Evolutionary conservation across 1,140 invertebrate genomes (phyloP).

Genomic region (Thaumetopoea pityocampa): DNA sequence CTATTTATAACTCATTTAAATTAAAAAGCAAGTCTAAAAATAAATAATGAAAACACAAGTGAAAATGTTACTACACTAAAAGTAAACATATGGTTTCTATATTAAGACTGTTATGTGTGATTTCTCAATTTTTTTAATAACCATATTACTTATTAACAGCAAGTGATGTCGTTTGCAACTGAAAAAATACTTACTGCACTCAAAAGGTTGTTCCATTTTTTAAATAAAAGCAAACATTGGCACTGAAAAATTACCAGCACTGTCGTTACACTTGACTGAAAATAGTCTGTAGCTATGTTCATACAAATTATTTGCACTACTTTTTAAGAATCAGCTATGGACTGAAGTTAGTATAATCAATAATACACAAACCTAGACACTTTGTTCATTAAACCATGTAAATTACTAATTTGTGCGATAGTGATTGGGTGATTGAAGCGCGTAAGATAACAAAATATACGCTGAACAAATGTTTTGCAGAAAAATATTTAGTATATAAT

Average conservation of each 20-base stretch:
- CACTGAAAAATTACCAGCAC: slow-evolving; percentile 28
- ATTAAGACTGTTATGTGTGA: not conserved
- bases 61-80: no score
- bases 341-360: slow-evolving; percentile 43
- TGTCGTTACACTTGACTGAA: slow-evolving; percentile 57
- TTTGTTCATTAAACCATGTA: slow-evolving; percentile 5
- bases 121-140: not conserved
- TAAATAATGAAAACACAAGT: no score
- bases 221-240: slow-evolving; percentile 27
- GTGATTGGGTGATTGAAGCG: slow-evolving; percentile 1
- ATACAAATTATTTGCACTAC: slow-evolving; percentile 29
- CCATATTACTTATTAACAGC: not conserved
- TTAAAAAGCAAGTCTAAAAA: no score
- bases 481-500: slow-evolving; percentile 4
- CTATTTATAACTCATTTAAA: no score
- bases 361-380: slow-evolving; percentile 21
- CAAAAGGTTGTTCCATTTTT: slow-evolving; percentile 49
- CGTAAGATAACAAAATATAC: slow-evolving; percentile 6
- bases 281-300: slow-evolving; percentile 56
- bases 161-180: not conserved
- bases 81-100: no score
- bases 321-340: slow-evolving; percentile 27
- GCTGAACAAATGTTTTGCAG: slow-evolving; percentile 6
- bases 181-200: slow-evolving; percentile 46
- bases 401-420: slow-evolving; percentile 7